Percentiles rank a stretch among this genome's conserved stretches.
Evolutionary conservation across 2,888 invertebrate species (phyloP).

Genomic region (Sceliomorpha sp.): DNA sequence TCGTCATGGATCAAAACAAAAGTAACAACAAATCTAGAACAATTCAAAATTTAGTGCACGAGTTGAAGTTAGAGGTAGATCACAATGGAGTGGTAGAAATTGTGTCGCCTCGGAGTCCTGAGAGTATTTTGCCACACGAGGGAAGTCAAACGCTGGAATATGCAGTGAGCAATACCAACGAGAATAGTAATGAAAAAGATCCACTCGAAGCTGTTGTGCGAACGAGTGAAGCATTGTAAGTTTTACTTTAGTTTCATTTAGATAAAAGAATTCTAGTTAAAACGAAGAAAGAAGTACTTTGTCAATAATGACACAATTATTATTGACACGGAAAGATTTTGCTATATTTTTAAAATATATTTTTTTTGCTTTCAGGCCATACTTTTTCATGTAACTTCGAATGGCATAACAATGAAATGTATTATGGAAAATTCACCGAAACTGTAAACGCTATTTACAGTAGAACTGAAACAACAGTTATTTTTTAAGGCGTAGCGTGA

Average conservation of each 20-base stretch:
- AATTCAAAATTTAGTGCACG: constrained; percentile 74
- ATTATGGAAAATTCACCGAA: background rate
- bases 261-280: no score
- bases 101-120: constrained; percentile 70
- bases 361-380: constrained; percentile 35
- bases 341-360: constrained; percentile 4
- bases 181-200: constrained; percentile 74
- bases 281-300: no score
- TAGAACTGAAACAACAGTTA: constrained; percentile 12
- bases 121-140: constrained; percentile 75
- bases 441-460: constrained; percentile 5
- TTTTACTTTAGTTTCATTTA: no score
- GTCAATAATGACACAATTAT: no score
- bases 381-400: constrained; percentile 54
- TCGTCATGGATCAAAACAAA: constrained; percentile 52
- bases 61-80: constrained; percentile 73
- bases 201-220: constrained; percentile 79
- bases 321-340: no score
- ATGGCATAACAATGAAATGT: background rate
- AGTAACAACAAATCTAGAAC: constrained; percentile 58
- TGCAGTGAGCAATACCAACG: constrained; percentile 60
- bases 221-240: constrained; percentile 79
- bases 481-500: no score
- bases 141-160: constrained; percentile 72
- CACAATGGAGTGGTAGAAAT: constrained; percentile 71